Evolutionary conservation across 2,888 invertebrate genomes (phyloP).

Genomic region (Gortyna flavago): DNA sequence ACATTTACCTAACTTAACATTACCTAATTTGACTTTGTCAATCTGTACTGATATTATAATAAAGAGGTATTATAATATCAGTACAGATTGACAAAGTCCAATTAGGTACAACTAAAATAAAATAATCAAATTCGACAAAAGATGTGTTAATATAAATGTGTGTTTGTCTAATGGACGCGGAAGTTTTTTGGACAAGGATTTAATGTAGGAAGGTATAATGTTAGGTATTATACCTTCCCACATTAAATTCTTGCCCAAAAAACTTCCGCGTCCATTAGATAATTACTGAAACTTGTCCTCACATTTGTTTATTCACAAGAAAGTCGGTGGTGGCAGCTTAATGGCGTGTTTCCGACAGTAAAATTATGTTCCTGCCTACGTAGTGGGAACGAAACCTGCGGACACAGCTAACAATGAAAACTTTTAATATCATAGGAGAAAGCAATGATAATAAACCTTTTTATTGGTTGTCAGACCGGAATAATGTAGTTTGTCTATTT

Average conservation of each 20-base stretch:
- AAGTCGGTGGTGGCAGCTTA: slow-evolving; percentile 46
- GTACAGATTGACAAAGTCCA: too few species aligned
- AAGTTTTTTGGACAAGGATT: too few species aligned
- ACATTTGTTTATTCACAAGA: slow-evolving; percentile 53
- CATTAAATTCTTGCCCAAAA: slow-evolving; percentile 15
- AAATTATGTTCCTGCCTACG: slow-evolving; percentile 53
- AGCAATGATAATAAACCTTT: slow-evolving; percentile 47
- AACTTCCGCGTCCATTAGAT: slow-evolving; percentile 30
- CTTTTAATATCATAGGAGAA: slow-evolving; percentile 39
- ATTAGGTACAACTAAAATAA: not conserved
- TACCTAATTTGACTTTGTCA: too few species aligned
- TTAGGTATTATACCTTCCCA: not conserved
- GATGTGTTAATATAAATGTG: not conserved
- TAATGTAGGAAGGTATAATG: too few species aligned
- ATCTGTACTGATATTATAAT: too few species aligned
- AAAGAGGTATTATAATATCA: too few species aligned
- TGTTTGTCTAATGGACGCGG: too few species aligned
- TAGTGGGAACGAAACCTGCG: slow-evolving; percentile 36
- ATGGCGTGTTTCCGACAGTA: slow-evolving; percentile 59
- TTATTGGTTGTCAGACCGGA: slow-evolving; percentile 26
- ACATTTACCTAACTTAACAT: too few species aligned
- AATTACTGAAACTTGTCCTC: slow-evolving; percentile 55
- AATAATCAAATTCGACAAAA: not conserved
- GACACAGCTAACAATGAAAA: slow-evolving; percentile 47
- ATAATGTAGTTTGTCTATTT: slow-evolving; percentile 37